These are phyloP conservation scores for Chaetura pelagica DNA, from an alignment of 2,113 vertebrate genomes.

Conservation along the genomic window DNA sequence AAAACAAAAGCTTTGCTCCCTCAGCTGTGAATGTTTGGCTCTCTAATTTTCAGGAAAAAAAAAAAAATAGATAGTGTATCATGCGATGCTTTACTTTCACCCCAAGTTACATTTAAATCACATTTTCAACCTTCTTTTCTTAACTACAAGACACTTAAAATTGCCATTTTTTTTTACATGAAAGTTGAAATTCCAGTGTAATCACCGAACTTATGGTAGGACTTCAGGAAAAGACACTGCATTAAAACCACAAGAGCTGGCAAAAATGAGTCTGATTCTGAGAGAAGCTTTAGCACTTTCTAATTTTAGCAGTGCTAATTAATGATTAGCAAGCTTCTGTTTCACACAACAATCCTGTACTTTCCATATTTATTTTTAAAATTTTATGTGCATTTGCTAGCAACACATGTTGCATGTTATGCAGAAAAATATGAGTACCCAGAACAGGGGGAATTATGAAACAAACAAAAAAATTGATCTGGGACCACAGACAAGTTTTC, in stretches of 20 bases:
- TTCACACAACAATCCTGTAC: neutral
- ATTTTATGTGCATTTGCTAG: neutral
- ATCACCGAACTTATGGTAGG: neutral
- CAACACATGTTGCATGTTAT: neutral
- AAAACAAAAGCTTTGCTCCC: neutral
- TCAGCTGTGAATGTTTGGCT: neutral
- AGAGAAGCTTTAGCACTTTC: conserved; percentile 15
- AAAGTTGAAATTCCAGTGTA: neutral
- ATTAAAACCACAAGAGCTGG: neutral
- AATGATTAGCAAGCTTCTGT: conserved; percentile 16
- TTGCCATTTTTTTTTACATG: neutral
- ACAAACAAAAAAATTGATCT: neutral
- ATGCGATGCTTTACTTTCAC: neutral
- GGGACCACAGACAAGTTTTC: neutral
- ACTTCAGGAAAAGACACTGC: neutral
- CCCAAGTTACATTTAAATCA: neutral
- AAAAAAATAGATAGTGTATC: neutral
- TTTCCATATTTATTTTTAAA: neutral
- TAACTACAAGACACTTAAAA: neutral
- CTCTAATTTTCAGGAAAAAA: neutral
- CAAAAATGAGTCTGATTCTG: neutral
- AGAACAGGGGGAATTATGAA: neutral
- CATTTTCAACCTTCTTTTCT: neutral
- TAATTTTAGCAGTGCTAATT: conserved; percentile 23
- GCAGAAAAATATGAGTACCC: neutral